These are phyloP conservation scores for Drepana falcataria DNA, from an alignment of 2,888 invertebrate genomes.

Conservation along the genomic window DNA sequence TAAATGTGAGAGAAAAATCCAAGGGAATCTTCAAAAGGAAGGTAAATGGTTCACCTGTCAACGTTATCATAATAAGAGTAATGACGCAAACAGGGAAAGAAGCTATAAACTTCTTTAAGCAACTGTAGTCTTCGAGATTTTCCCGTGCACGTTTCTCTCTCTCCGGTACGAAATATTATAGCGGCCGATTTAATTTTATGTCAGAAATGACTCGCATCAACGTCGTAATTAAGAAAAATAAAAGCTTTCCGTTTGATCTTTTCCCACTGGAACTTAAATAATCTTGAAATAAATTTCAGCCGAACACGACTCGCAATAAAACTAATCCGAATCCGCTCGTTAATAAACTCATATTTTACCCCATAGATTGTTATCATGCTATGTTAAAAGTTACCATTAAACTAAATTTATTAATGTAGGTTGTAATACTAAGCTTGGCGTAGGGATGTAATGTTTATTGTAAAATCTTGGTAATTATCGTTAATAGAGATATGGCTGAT, in stretches of 20 bases:
- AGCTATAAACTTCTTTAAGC: not conserved
- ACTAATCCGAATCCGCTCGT: not conserved
- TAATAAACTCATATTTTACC: not conserved
- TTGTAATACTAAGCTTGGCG: not conserved
- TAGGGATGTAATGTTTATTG: not conserved
- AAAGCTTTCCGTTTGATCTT: slow-evolving; percentile 1
- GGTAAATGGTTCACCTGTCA: not conserved
- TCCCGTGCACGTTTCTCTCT: not conserved
- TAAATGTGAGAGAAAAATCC: too few species aligned
- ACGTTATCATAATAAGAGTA: too few species aligned
- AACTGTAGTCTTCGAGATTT: not conserved
- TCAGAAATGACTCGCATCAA: slow-evolving; percentile 1
- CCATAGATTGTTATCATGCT: not conserved
- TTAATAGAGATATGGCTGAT: not conserved
- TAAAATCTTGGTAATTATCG: not conserved
- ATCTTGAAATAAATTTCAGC: not conserved
- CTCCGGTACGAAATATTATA: not conserved
- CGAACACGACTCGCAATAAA: not conserved
- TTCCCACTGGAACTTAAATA: not conserved
- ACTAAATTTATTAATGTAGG: not conserved
- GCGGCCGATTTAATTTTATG: slow-evolving; percentile 1
- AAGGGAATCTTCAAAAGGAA: too few species aligned
- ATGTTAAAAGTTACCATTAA: not conserved
- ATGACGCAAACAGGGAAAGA: not conserved
- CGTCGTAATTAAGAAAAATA: slow-evolving; percentile 2